Evolutionary conservation across 1,140 invertebrate species (phyloP), one percentile per base, ranked within the genome.

Genomic region (Calliphora vicina): DNA sequence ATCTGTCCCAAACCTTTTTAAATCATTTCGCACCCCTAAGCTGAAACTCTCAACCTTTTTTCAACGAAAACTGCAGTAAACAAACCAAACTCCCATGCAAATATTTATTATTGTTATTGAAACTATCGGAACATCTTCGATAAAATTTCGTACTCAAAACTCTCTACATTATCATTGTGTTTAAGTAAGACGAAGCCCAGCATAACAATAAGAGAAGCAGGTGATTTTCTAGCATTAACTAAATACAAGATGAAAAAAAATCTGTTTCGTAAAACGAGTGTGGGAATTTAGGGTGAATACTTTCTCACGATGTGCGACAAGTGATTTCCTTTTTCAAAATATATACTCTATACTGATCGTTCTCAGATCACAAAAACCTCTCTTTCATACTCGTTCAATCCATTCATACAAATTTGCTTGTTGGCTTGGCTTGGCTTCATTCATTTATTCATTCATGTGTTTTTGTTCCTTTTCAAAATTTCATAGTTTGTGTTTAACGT

Each of bases 201-300:
- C 23, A 67, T n/a, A 67, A 67, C 35, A 67, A 67, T 67, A 23
- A 67, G 61, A 67, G 23, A 23, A 67, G 61, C 61, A 67, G 61
- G 61, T 67, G 61, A 67, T 67, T 67, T 25, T 67, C 61, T 67
- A 67, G 61, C 20, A 23, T 67, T 67, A 23, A 35, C 35, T 35
- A 5, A 8, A 35, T 10, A 8, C 6, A 35, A 35, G 6, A 8
- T 5, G 35, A 35, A 50, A 67, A 25, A 23, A 67, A 67, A 67
- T 67, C 61, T 67, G 61, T 67, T 67, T 23, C 61, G 20, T 67
- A 67, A 67, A 67, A 20, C 12, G 61, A 87, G 87, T 89, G 88
- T 89, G 88, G 88, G 88, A 89, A 89, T 89, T 86, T 86, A 85
- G 86, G 85, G 83, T 87, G 87, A 85, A 85, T 87, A 89, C 87